Evolutionary conservation across 2,888 invertebrate species (phyloP), one percentile per base, ranked within the genome.

Genomic region (Leptogaster cylindrica): DNA sequence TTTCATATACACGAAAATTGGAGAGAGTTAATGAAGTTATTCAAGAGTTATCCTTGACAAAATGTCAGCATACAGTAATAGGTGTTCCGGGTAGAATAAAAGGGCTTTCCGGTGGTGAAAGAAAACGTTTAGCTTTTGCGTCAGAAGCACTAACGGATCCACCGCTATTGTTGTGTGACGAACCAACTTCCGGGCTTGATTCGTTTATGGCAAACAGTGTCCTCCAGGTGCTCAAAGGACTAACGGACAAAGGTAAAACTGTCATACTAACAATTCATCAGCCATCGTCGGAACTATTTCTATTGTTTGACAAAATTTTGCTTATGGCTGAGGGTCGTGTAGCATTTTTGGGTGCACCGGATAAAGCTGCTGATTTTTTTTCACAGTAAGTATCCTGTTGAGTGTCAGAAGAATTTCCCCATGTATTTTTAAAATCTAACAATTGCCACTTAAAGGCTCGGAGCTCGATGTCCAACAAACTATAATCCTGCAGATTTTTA

Each of bases 121-220:
- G 91, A 85, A 97, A 97, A 79, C 85, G 97, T 66, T 83, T 98
- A 8, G 92, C 97, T 0, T 97, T 99, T 78, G 98, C 97, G 14
- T 92, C 95, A n/a, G 98, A 98, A 83, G 90, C 96, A 2, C 83
- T 97, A 46, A 97, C 96, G 0, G 93, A 98, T 82, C 98, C 98
- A 0, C 90, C 94, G 0, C 83, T 98, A 44, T 88, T 98, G 86
- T 95, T 98, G 78, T 97, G 97, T 78, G 98, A 98, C 76, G 98
- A 98, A 76, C 97, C 97, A 0, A 98, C 97, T 0, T 96, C 96
- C 0, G 96, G 97, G 1, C 83, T 98, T 67, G 98, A 98, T 80
- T 95, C 97, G 0, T 97, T 92, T 76, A 97, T 97, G 95, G 97
- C 98, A 0, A 90, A 93, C 77, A 95, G 92, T 79, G 94, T 97